Evolutionary conservation across 1,140 invertebrate genomes (phyloP).

Genomic region (Drosophila bocki): DNA sequence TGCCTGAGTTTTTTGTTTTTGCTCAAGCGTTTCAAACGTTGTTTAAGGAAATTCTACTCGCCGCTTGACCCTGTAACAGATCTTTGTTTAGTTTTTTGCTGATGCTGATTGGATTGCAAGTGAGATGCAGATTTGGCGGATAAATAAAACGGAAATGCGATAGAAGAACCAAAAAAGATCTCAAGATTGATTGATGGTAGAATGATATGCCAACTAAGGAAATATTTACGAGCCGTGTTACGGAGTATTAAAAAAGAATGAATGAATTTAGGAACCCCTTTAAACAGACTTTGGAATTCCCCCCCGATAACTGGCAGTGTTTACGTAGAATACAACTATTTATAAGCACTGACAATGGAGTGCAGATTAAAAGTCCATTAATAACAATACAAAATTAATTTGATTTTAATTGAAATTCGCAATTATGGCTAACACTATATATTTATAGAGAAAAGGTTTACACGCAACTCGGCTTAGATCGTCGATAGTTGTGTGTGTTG

Average conservation of each 20-base stretch:
- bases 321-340: conserved; percentile 27
- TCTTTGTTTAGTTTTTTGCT: conserved; percentile 39
- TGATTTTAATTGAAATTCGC: conserved; percentile 64
- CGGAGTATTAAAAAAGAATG: neutral
- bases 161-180: conserved; percentile 6
- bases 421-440: conserved; percentile 48
- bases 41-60: conserved; percentile 74
- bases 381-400: conserved; percentile 59
- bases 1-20: conserved; percentile 79
- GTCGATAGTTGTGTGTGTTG: conserved; percentile 21
- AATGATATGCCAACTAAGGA: conserved; percentile 20
- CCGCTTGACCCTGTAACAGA: conserved; percentile 75
- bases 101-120: conserved; percentile 48
- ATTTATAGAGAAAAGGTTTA: conserved; percentile 37
- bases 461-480: conserved; percentile 51
- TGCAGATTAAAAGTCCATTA: conserved; percentile 66
- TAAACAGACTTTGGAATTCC: conserved; percentile 42
- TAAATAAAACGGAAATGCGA: conserved; percentile 40
- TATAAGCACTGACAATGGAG: conserved; percentile 31
- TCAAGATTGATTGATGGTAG: conserved; percentile 33
- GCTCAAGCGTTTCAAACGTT: conserved; percentile 23
- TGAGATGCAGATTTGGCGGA: conserved; percentile 51
- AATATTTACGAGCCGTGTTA: conserved; percentile 6
- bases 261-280: neutral
- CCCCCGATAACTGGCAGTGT: neutral